These are phyloP conservation scores for Heliconius hortense DNA, from an alignment of 2,888 invertebrate species.

Conservation along the genomic window DNA sequence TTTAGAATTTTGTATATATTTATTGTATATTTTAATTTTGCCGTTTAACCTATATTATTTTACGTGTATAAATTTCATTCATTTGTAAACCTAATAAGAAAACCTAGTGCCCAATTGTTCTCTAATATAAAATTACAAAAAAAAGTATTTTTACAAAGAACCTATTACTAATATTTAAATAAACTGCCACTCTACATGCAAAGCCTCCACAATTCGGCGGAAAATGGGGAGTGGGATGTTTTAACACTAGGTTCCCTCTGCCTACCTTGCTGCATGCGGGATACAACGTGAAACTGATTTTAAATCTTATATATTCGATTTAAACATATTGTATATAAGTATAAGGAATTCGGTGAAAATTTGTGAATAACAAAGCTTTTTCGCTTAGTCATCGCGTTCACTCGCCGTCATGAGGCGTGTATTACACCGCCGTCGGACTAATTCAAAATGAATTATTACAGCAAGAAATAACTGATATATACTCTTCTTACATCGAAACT, in stretches of 20 bases:
- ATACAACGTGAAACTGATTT: too few relatives aligned
- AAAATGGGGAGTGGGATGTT: too few relatives aligned
- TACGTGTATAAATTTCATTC: not conserved
- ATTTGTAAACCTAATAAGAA: too few relatives aligned
- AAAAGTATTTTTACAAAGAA: too few relatives aligned
- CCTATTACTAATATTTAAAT: too few relatives aligned
- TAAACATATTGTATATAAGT: not conserved
- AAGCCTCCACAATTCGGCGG: too few relatives aligned
- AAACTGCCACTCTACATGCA: too few relatives aligned
- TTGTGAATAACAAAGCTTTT: constrained; percentile 9
- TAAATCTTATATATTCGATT: not conserved
- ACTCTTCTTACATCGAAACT: not conserved
- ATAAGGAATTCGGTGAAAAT: not conserved
- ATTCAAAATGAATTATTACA: not conserved
- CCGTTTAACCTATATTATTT: not conserved
- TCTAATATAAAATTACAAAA: too few relatives aligned
- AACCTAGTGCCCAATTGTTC: too few relatives aligned
- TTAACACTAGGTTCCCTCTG: too few relatives aligned
- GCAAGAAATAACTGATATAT: not conserved
- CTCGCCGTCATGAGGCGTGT: not conserved
- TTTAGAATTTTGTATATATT: constrained; percentile 3
- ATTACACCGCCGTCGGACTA: constrained; percentile 4
- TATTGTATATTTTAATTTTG: not conserved
- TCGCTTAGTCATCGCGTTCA: constrained; percentile 11
- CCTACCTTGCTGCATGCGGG: too few relatives aligned